Evolutionary conservation across 2,797 vertebrate species (phyloP).

Genomic region (Anabas testudineus): DNA sequence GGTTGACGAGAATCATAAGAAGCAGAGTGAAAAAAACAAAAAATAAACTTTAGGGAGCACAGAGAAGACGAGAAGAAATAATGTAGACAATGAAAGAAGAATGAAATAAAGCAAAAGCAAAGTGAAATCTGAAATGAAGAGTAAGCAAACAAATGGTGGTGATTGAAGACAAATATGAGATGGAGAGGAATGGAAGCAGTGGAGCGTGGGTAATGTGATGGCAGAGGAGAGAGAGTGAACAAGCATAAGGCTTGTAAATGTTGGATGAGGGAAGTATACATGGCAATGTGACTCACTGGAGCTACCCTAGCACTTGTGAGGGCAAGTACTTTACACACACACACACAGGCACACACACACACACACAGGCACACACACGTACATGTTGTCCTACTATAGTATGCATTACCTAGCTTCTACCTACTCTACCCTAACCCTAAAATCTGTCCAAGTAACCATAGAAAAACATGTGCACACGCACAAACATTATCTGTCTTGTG

Average conservation of each 20-base stretch:
- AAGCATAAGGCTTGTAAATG: conserved; percentile 79
- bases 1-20: background rate
- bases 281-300: conserved; percentile 81
- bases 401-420: too few relatives aligned
- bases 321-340: conserved; percentile 80
- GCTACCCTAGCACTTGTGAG: conserved; percentile 82
- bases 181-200: conserved; percentile 46
- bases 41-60: too few relatives aligned
- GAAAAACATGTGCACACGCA: background rate
- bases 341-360: conserved; percentile 24
- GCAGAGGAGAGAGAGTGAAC: conserved; percentile 46
- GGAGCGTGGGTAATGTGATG: conserved; percentile 69
- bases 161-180: conserved; percentile 54
- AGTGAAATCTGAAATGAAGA: conserved; percentile 13
- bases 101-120: conserved; percentile 16
- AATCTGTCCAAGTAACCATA: too few relatives aligned
- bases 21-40: too few relatives aligned
- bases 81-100: background rate
- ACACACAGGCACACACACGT: conserved; percentile 20
- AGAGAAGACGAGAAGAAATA: background rate
- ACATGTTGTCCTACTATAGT: too few relatives aligned
- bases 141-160: conserved; percentile 28
- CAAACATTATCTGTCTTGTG: conserved; percentile 9
- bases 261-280: conserved; percentile 84
- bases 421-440: too few relatives aligned